These are phyloP conservation scores for Acropora yongei DNA, from an alignment of 64 coral and sea anemone genomes.

Conservation along the genomic window DNA sequence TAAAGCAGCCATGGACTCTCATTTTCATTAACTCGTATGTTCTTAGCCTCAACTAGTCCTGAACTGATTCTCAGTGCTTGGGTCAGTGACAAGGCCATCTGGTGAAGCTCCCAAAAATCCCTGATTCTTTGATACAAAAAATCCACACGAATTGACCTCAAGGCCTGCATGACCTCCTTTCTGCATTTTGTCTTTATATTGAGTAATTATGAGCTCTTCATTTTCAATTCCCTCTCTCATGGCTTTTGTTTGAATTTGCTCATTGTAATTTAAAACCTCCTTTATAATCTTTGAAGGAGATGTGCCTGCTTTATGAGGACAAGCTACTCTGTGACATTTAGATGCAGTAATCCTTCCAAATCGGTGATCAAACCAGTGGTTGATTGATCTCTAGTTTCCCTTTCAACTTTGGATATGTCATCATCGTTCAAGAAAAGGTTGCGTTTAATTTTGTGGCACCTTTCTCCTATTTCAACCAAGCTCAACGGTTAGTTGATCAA, in stretches of 20 bases:
- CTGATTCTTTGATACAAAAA: conserved; percentile 2
- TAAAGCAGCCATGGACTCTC: conserved; percentile 36
- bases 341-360: conserved; percentile 71
- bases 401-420: conserved; percentile 60
- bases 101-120: conserved; percentile 19
- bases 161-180: conserved; percentile 13
- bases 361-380: conserved; percentile 61
- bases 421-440: conserved; percentile 56
- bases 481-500: conserved; percentile 53
- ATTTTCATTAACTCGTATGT: conserved; percentile 43
- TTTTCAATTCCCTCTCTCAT: conserved; percentile 62
- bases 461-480: conserved; percentile 70
- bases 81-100: conserved; percentile 47
- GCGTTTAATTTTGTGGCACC: conserved; percentile 57
- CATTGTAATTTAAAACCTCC: conserved; percentile 66
- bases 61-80: conserved; percentile 36
- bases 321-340: conserved; percentile 77
- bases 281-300: conserved; percentile 73
- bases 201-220: conserved; percentile 11
- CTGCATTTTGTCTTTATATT: conserved; percentile 23
- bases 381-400: conserved; percentile 72
- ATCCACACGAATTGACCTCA: neutral
- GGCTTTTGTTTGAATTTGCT: conserved; percentile 49
- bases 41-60: conserved; percentile 71
- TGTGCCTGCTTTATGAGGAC: conserved; percentile 54